Base-by-base conservation (phyloP, 2,888 invertebrate genomes). In the Drosophila niveifrons region DNA sequence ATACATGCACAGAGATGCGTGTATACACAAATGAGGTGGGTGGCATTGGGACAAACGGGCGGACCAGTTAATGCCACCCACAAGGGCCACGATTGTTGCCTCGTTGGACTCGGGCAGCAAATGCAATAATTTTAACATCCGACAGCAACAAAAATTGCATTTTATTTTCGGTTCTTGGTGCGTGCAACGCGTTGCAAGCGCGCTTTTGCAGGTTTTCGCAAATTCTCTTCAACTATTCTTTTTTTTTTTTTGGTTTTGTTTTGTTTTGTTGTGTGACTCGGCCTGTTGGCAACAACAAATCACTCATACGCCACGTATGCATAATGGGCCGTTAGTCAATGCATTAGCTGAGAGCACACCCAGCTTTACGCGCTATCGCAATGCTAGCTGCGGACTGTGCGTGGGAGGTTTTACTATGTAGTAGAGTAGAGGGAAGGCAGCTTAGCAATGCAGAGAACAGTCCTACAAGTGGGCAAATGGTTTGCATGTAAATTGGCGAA, bases 81-180 rank as follows among this genome's bases (percentile, higher is more conserved):
- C 67, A 51, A 29, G 52, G 50, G 28, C 41, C 29, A 61, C 44
- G 44, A 47, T 47, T 57, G 39, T 39, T 50, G 41, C 48, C 59
- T 44, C 52, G 46, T 39, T 43, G 47, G 41, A 64, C 66, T 72
- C 64, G 71, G 63, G 50, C 65, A 9, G 67, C 79, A 69, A 71
- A 63, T 55, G 75, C 77, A 87, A 81, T 84, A 89, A 84, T 89
- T 88, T 85, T 70, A 75, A 75, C 76, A 61, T 69, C 73, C 65
- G 64, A 81, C 88, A 66, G 80, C 85, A 88, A 87, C 78, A 82
- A 82, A 87, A 89, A 85, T 90, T 89, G 76, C 85, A 86, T 86
- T 86, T 86, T 89, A 90, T 86, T 89, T 89, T 89, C 73, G 83
- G 85, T 72, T 71, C 72, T 80, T 72, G 68, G 58, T 65, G 69